Conservation (phyloP, 1,140 invertebrate genomes). For the Leptonema lineaticorne region DNA sequence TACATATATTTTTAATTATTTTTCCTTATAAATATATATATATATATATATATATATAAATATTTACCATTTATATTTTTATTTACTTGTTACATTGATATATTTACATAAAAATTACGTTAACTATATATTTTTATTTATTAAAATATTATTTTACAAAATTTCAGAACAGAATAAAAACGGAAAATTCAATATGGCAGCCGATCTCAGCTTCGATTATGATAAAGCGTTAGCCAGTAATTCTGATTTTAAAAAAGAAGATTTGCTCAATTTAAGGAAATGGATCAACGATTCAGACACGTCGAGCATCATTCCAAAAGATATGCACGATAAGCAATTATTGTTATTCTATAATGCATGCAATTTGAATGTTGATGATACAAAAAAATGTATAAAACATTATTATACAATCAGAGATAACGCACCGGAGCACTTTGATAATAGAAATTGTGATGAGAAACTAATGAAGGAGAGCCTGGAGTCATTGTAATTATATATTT, state of each 20-base stretch:
- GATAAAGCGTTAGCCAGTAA: conserved; percentile 21
- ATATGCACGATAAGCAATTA: conserved; percentile 55
- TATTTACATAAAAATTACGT: not conserved
- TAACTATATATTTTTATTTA: not conserved
- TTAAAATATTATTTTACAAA: too few species aligned
- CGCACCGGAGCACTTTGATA: conserved; percentile 61
- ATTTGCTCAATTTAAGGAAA: conserved; percentile 28
- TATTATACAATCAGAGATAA: conserved; percentile 60
- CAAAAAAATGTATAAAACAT: conserved; percentile 60
- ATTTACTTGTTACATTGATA: not conserved
- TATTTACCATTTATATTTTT: too few species aligned
- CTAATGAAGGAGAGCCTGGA: conserved; percentile 48
- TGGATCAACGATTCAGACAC: conserved; percentile 27
- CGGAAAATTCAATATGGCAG: conserved; percentile 23
- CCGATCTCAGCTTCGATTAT: conserved; percentile 35
- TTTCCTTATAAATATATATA: not conserved
- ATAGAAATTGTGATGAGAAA: conserved; percentile 49
- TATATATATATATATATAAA: not conserved
- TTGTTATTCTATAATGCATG: conserved; percentile 63
- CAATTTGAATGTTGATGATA: conserved; percentile 56
- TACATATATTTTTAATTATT: too few species aligned
- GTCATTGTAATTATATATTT: conserved; percentile 50
- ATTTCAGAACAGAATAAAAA: conserved; percentile 4
- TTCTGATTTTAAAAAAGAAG: conserved; percentile 28
- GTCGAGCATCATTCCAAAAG: conserved; percentile 47